Percentiles rank a stretch among this genome's conserved stretches.
These are phyloP conservation scores for Ischnura elegans DNA, from an alignment of 2,888 invertebrate species.

Conservation along the genomic window DNA sequence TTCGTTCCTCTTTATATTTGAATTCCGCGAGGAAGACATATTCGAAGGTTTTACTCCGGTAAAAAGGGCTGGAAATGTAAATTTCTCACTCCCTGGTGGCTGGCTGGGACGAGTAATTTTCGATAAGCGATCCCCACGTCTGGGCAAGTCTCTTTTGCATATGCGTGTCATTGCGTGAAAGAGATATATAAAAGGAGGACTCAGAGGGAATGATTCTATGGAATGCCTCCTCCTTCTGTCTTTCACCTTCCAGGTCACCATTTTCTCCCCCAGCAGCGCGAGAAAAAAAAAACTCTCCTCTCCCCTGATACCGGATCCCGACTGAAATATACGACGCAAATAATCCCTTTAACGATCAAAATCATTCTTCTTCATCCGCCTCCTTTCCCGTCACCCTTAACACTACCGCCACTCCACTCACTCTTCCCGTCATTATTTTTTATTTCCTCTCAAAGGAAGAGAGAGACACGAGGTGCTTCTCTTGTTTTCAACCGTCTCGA, in stretches of 20 bases:
- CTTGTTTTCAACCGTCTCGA: neutral
- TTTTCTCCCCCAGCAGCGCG: neutral
- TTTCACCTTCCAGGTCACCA: neutral
- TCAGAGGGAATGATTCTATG: neutral
- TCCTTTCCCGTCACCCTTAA: neutral
- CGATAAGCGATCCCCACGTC: constrained; percentile 31
- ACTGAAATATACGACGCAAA: constrained; percentile 49
- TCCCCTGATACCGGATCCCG: neutral
- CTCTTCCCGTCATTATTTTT: neutral
- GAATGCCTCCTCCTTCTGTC: neutral
- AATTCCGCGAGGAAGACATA: neutral
- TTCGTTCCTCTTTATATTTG: neutral
- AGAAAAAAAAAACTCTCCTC: constrained; percentile 43
- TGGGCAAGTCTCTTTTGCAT: neutral
- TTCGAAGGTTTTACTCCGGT: neutral
- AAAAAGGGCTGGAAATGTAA: neutral
- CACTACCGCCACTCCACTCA: neutral
- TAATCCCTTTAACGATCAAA: constrained; percentile 46
- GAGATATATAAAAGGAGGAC: neutral
- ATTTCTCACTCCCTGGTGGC: neutral
- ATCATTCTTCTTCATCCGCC: neutral
- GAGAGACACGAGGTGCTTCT: neutral
- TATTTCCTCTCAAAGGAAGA: constrained; percentile 1
- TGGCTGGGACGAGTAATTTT: constrained; percentile 17
- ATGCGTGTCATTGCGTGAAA: neutral